Evolutionary conservation across 2,888 invertebrate species (phyloP).

Genomic region (Leptopterna dolabrata): DNA sequence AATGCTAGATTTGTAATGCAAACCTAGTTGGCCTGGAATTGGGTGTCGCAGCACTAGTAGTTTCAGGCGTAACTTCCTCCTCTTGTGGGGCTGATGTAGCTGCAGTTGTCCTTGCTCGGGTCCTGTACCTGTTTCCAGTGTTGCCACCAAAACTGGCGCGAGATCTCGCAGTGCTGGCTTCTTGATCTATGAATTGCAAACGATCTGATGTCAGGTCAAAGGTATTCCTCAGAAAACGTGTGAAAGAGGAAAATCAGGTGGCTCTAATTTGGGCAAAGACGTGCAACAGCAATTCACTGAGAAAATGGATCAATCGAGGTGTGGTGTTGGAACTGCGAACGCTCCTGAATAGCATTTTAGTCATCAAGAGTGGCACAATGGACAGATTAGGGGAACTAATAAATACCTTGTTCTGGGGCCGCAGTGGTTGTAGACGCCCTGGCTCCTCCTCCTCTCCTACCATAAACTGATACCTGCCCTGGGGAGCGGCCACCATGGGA

Average conservation of each 20-base stretch:
- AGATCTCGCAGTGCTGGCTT: slow-evolving; percentile 63
- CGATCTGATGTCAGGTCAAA: background rate
- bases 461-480: slow-evolving; percentile 60
- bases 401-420: slow-evolving; percentile 60
- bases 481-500: slow-evolving; percentile 4
- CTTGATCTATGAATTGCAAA: slow-evolving; percentile 61
- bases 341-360: too few species aligned
- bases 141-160: slow-evolving; percentile 57
- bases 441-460: slow-evolving; percentile 54
- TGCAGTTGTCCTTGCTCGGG: slow-evolving; percentile 58
- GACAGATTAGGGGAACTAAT: too few species aligned
- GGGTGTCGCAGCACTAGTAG: slow-evolving; percentile 65
- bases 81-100: slow-evolving; percentile 61
- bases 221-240: background rate
- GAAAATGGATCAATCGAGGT: too few species aligned
- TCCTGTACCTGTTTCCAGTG: slow-evolving; percentile 59
- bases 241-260: too few species aligned
- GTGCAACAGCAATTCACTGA: too few species aligned
- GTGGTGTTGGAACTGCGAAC: too few species aligned
- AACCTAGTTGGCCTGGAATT: slow-evolving; percentile 25
- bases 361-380: too few species aligned
- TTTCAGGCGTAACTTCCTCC: slow-evolving; percentile 61
- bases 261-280: too few species aligned
- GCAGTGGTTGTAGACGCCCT: slow-evolving; percentile 64
- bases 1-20: background rate